Evolutionary conservation across 2,888 invertebrate genomes (phyloP).

Genomic region (Venusia cambrica): DNA sequence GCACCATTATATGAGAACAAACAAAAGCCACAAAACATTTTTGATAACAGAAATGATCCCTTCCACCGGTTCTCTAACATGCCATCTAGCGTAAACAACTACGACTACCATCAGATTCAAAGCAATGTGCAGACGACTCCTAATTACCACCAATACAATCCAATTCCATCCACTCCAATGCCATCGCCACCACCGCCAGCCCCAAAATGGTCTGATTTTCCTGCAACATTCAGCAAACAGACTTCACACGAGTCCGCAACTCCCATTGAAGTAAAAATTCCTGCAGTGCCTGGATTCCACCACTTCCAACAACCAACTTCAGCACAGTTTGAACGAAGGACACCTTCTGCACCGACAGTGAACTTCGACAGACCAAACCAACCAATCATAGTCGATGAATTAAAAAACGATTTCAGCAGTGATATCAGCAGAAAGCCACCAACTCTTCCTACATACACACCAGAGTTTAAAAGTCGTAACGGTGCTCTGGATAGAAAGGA

Average conservation of each 20-base stretch:
- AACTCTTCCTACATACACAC: background rate
- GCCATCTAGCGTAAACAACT: slow-evolving; percentile 2
- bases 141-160: slow-evolving; percentile 3
- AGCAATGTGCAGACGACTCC: slow-evolving; percentile 16
- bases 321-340: background rate
- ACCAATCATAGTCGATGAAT: background rate
- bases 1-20: slow-evolving; percentile 22
- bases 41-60: slow-evolving; percentile 5
- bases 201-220: slow-evolving; percentile 33
- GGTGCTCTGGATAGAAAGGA: background rate
- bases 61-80: slow-evolving; percentile 9
- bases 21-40: background rate
- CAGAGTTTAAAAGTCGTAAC: background rate
- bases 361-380: slow-evolving; percentile 2
- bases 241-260: slow-evolving; percentile 6
- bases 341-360: slow-evolving; percentile 3
- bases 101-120: slow-evolving; percentile 4
- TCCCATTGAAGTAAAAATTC: slow-evolving; percentile 1
- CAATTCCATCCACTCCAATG: slow-evolving; percentile 20
- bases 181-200: slow-evolving; percentile 30
- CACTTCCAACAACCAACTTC: slow-evolving; percentile 7
- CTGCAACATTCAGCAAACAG: slow-evolving; percentile 21
- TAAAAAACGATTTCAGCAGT: background rate
- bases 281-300: slow-evolving; percentile 1
- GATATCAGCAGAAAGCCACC: slow-evolving; percentile 4